phyloP scores from a whole-genome alignment of 2,113 vertebrate species.

The Turdus rufiventris region DNA sequence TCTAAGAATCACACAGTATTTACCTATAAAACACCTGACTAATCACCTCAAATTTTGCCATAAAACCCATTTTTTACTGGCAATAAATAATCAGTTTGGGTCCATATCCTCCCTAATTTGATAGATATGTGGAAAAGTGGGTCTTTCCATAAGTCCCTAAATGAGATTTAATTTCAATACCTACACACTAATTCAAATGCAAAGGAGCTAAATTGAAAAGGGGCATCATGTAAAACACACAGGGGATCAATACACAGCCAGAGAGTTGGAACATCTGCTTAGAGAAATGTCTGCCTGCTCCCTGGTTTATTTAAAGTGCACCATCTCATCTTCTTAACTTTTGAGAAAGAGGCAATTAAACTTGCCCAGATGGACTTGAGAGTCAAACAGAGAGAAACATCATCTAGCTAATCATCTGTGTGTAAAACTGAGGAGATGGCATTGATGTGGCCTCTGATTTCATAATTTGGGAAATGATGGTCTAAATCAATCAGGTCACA shows the following conservation, averaged over 20 bases:
- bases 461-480: not conserved
- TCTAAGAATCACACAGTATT: not conserved
- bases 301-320: slow-evolving; percentile 9
- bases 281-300: not conserved
- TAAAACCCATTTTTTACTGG: not conserved
- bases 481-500: not conserved
- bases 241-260: slow-evolving; percentile 30
- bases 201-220: slow-evolving; percentile 46
- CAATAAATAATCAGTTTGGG: not conserved
- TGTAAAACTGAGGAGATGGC: not conserved
- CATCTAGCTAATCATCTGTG: not conserved
- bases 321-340: not conserved
- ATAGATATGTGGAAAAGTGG: not conserved
- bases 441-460: not conserved
- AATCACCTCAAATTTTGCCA: not conserved
- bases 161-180: slow-evolving; percentile 36
- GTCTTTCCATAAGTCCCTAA: slow-evolving; percentile 4
- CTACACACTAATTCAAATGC: slow-evolving; percentile 17
- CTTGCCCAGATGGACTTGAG: not conserved
- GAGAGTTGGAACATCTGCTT: slow-evolving; percentile 33
- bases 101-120: not conserved
- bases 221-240: not conserved
- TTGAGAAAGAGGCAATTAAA: slow-evolving; percentile 16
- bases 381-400: not conserved
- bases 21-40: not conserved